Conservation (phyloP, 2,797 vertebrate genomes). For the Oreortyx pictus region DNA sequence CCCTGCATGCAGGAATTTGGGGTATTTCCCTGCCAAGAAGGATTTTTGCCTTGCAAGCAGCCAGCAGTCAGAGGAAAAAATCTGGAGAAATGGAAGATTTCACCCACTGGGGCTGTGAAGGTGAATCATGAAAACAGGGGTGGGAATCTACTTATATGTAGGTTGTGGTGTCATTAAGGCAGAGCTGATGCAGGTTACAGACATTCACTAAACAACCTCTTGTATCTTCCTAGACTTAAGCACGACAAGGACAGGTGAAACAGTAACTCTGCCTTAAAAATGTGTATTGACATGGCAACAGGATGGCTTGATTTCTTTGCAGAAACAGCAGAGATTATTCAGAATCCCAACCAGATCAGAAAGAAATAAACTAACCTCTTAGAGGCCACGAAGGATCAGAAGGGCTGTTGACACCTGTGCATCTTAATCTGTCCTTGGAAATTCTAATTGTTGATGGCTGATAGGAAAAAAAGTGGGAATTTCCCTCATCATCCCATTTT, state of each 20-base stretch:
- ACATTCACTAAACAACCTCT: background rate
- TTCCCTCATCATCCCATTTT: background rate
- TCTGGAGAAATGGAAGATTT: background rate
- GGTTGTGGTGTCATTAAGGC: background rate
- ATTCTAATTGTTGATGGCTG: background rate
- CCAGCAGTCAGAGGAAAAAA: background rate
- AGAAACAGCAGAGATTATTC: background rate
- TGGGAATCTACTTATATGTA: background rate
- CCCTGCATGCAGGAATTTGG: background rate
- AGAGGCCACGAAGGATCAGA: background rate
- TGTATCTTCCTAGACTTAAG: background rate
- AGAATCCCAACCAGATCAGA: background rate
- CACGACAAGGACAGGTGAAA: background rate
- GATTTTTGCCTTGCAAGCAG: background rate
- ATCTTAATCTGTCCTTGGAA: background rate
- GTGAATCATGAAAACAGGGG: background rate
- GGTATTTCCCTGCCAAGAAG: accelerated
- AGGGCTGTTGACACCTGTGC: background rate
- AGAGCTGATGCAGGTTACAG: background rate
- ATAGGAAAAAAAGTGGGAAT: background rate
- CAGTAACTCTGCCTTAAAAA: background rate
- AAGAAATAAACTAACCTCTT: background rate
- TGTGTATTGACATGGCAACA: background rate
- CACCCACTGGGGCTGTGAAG: background rate
- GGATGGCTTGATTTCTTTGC: background rate